Evolutionary conservation across 2,888 invertebrate species (phyloP).

Genomic region (Cheilosia impressa): DNA sequence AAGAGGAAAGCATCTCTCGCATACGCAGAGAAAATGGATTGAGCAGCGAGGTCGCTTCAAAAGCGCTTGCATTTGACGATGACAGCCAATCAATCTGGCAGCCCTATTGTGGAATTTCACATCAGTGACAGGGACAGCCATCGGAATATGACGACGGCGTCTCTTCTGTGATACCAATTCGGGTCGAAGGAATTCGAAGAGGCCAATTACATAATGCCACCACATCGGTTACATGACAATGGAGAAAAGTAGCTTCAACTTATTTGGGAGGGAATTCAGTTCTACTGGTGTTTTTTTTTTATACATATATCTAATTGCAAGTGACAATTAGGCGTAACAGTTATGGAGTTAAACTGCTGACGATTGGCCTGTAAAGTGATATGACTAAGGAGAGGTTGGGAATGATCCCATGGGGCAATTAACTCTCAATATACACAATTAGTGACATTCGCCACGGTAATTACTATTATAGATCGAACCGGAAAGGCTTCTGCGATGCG

Average conservation of each 20-base stretch:
- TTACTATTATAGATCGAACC: neutral
- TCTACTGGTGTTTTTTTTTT: neutral
- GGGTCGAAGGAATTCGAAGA: conserved; percentile 41
- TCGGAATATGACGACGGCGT: conserved; percentile 42
- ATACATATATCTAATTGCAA: conserved; percentile 35
- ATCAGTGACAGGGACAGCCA: conserved; percentile 42
- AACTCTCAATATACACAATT: conserved; percentile 55
- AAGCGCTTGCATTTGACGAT: conserved; percentile 41
- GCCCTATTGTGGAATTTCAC: conserved; percentile 33
- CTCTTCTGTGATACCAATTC: conserved; percentile 29
- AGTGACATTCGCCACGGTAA: conserved; percentile 42
- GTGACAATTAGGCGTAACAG: conserved; percentile 60
- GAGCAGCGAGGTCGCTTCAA: conserved; percentile 22
- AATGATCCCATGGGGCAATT: conserved; percentile 50
- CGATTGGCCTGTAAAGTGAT: conserved; percentile 52
- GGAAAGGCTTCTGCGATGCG: no score
- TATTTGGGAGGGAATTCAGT: conserved; percentile 20
- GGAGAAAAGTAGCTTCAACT: conserved; percentile 35
- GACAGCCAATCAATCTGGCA: conserved; percentile 69
- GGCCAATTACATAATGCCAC: conserved; percentile 45
- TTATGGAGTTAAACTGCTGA: conserved; percentile 52
- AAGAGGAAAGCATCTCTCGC: neutral
- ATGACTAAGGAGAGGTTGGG: conserved; percentile 55
- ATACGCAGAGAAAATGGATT: conserved; percentile 16
- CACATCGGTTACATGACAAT: conserved; percentile 35